A percentile compares a stretch with the other conserved stretches of the same genome.
These are phyloP conservation scores for Aspidapion aeneum DNA, from an alignment of 2,888 invertebrate species.

Conservation along the genomic window DNA sequence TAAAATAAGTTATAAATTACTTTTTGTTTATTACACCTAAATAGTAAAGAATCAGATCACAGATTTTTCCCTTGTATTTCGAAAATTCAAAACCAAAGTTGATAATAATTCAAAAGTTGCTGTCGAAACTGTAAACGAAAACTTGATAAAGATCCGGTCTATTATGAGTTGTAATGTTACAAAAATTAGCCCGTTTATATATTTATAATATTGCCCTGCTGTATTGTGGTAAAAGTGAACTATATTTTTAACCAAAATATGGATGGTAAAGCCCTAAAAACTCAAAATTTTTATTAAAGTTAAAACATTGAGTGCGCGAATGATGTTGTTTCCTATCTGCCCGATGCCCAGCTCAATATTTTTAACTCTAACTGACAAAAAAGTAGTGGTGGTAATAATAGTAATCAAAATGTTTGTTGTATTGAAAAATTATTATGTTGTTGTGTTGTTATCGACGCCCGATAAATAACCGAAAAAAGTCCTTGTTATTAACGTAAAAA, in stretches of 20 bases:
- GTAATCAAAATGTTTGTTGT: conserved; percentile 4
- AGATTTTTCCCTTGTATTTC: conserved; percentile 36
- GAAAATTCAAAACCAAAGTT: conserved; percentile 25
- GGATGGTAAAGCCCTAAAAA: conserved; percentile 34
- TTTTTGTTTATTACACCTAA: conserved; percentile 38
- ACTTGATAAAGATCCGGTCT: conserved; percentile 22
- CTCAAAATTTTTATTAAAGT: conserved; percentile 30
- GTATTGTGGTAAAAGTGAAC: conserved; percentile 27
- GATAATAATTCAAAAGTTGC: conserved; percentile 15
- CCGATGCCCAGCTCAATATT: conserved; percentile 41
- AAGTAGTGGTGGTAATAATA: conserved; percentile 8
- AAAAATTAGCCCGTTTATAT: conserved; percentile 39
- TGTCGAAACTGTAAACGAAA: conserved; percentile 25
- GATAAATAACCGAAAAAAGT: neutral
- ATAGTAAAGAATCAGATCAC: conserved; percentile 40
- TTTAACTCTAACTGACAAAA: conserved; percentile 32
- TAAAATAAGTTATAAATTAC: conserved; percentile 30
- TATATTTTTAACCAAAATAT: conserved; percentile 19
- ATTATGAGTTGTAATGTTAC: conserved; percentile 28
- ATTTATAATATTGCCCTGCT: conserved; percentile 34
- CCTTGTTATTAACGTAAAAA: neutral
- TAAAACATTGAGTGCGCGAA: conserved; percentile 39
- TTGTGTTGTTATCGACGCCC: neutral
- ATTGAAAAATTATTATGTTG: neutral
- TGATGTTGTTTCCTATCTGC: conserved; percentile 37